Conservation (phyloP, 2,888 invertebrate genomes). For the Agonopterix heracliana region DNA sequence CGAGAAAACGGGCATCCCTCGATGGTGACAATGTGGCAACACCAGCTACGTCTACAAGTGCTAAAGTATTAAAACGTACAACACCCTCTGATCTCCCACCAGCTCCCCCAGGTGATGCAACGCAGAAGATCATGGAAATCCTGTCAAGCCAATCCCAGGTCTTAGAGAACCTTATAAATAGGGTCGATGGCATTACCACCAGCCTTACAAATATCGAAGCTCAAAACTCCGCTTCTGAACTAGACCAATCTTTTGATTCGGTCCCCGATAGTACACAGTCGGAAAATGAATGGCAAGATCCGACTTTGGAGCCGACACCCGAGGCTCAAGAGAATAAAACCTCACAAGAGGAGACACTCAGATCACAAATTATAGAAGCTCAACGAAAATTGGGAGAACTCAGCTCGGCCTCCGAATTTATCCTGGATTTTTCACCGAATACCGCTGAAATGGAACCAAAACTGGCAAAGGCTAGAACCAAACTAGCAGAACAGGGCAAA, state of each 20-base stretch:
- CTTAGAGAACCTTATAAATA: no score
- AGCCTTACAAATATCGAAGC: not conserved
- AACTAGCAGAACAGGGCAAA: conserved; percentile 1
- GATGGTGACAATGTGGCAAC: no score
- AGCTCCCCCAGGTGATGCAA: not conserved
- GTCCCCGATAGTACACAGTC: not conserved
- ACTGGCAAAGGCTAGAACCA: conserved; percentile 1
- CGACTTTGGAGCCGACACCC: not conserved
- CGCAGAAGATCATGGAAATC: not conserved
- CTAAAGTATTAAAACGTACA: no score
- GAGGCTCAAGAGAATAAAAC: not conserved
- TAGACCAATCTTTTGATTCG: not conserved
- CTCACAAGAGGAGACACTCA: not conserved
- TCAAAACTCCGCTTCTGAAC: not conserved
- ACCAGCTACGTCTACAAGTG: no score
- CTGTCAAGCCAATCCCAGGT: not conserved
- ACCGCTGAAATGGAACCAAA: conserved; percentile 5
- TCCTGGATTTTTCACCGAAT: conserved; percentile 3
- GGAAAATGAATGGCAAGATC: not conserved
- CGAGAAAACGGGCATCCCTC: no score
- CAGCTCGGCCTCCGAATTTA: not conserved
- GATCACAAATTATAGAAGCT: not conserved
- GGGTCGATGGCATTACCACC: no score
- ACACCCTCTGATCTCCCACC: not conserved
- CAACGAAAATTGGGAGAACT: not conserved